phyloP scores from a whole-genome alignment of 64 coral and sea anemone species.

The Porites australiensis region DNA sequence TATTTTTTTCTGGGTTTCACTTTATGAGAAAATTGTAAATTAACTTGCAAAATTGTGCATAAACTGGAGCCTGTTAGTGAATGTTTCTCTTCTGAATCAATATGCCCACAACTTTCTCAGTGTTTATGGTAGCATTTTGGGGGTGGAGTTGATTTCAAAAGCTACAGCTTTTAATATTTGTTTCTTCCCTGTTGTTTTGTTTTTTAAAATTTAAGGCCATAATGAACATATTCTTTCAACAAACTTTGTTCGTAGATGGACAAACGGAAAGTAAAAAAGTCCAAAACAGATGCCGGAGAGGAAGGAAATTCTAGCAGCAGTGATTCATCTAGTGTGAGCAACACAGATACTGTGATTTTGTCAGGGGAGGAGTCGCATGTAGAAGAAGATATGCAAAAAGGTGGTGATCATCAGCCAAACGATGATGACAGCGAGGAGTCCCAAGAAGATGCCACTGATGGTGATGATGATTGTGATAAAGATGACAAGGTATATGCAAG shows the following conservation, averaged over 20 bases:
- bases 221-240: conserved; percentile 11
- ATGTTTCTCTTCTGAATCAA: conserved; percentile 7
- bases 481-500: conserved; percentile 11
- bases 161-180: conserved; percentile 1
- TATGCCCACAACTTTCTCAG: conserved; percentile 4
- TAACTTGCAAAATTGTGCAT: not conserved
- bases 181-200: conserved; percentile 10
- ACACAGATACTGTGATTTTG: conserved; percentile 23
- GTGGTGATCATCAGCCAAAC: conserved; percentile 17
- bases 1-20: too few species aligned
- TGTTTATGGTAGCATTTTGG: conserved; percentile 6
- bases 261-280: conserved; percentile 9
- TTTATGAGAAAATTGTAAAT: not conserved
- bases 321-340: conserved; percentile 15
- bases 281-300: conserved; percentile 9
- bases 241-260: conserved; percentile 12
- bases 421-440: conserved; percentile 8
- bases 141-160: too few species aligned
- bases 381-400: conserved; percentile 13
- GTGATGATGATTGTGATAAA: conserved; percentile 32
- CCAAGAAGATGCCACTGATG: conserved; percentile 16
- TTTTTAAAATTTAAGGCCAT: conserved; percentile 6
- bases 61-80: not conserved
- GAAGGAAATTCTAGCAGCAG: conserved; percentile 14
- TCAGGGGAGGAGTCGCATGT: conserved; percentile 11